Evolutionary conservation across 2,797 vertebrate species (phyloP), one percentile per base, ranked within the genome.

Genomic region (Myiotriccus ornatus): DNA sequence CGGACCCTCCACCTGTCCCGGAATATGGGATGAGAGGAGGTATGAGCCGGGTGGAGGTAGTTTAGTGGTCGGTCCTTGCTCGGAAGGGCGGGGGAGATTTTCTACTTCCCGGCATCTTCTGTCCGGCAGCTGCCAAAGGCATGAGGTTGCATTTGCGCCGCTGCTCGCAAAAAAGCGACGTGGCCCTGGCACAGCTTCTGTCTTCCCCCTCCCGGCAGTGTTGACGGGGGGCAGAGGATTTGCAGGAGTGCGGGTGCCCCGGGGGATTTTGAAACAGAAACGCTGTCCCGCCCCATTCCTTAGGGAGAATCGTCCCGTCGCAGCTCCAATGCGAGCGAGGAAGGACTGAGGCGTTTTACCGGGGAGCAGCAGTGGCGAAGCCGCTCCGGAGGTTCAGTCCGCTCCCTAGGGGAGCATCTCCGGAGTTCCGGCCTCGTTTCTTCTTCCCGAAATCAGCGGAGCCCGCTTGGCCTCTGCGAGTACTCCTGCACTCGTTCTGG

Each of bases 51-150:
- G 5, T 23, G 4, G 41, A 27, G 8, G 4, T 9, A 5, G 7
- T 18, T 47, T 1, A 19, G 47, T 3, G 0, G 3, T 18, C 8
- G 2, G 2, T 74, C 7, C 9, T 56, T 24, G 4, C 22, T n/a
- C 5, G 10, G 21, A 28, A 14, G 10, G 18, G 18, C 4, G 28
- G 14, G 14, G 8, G 23, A 8, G 18, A 10, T 74, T 25, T 5
- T 20, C 12, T 32, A 8, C 22, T 76, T 52, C 23, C 8, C 2
- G 10, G 44, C 62, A 62, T n/a, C 39, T 59, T 57, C 64, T 56
- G n/a, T 6, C 6, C 6, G 5, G 35, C 27, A 53, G 71, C 78
- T 64, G 70, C 60, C 18, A 2, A 35, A 89, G 30, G 43, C n/a
- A 7, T 3, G 21, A 52, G 20, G 10, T 3, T 4, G n/a, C 9